Evolutionary conservation across 2,888 invertebrate genomes (phyloP), one percentile per base, ranked within the genome.

Genomic region (Diogma glabrata): DNA sequence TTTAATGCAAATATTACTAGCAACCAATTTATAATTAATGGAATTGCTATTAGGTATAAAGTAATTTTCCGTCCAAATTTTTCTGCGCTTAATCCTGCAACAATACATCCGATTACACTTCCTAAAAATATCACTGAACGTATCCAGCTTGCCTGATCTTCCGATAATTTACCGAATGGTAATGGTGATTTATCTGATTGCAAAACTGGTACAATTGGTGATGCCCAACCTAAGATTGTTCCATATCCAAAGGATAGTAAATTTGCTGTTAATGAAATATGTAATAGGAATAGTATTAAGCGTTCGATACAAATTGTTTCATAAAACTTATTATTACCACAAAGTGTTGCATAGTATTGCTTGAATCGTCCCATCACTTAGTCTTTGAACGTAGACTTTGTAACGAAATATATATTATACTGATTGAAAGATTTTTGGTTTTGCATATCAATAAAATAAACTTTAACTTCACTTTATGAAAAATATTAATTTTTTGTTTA

Each of bases 201-300:
- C 3, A 70, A 53, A n/a, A 67, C 58, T 12, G 66, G 53, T 23
- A 67, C 63, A 54, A 64, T 63, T 4, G 67, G 58, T 1, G 68
- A 68, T 1, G 64, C 60, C 69, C 69, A 70, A 26, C 67, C 69
- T 49, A 60, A 61, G 48, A 62, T 61, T 0, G 64, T 63, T 3
- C 68, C 68, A 61, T 64, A 65, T 0, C 63, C 62, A n/a, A 68
- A 57, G 12, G 67, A 54, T 1, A 60, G 56, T 2, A 69, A 62
- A 36, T 68, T 68, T 0, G 58, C 66, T 64, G 55, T n/a, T n/a
- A n/a, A n/a, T n/a, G n/a, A n/a, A 19, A 20, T 20, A 14, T n/a
- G 19, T n/a, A n/a, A n/a, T n/a, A n/a, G n/a, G n/a, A n/a, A n/a
- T n/a, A n/a, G n/a, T n/a, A n/a, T n/a, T n/a, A n/a, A n/a, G 12